Evolutionary conservation across 2,888 invertebrate species (phyloP), one percentile per base, ranked within the genome.

Genomic region (Macaria liturata): DNA sequence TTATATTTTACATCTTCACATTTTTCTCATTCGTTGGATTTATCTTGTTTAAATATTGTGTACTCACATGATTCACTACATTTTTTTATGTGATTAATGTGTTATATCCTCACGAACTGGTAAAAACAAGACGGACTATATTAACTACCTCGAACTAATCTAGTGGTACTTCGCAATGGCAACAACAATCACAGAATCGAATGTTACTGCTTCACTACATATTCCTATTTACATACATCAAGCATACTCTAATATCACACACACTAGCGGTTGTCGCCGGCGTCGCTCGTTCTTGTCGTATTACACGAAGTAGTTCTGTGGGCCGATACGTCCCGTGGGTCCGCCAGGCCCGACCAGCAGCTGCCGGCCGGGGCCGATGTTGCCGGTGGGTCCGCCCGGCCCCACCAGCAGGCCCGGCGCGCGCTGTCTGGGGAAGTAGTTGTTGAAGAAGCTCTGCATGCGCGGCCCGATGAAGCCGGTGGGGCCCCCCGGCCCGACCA

Each of bases 401-500:
- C 92, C 93, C 1, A 89, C 71, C 8, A 74, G 72, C 45, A 92
- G 42, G 4, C 76, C 75, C 42, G 68, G 66, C 9, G 76, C 63
- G 80, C 69, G 83, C 81, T 64, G 72, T 9, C 75, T 68, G 45
- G 67, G 59, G 44, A 66, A 86, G 75, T 72, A 72, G 5, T 61
- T 57, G 37, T 66, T 59, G 46, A 53, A 66, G 52, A 54, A 64
- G 8, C 60, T 63, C 30, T 57, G 62, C 57, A 57, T 59, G 45
- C 67, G 61, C 9, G 67, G 68, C 31, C 76, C 80, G 46, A 80
- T 78, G 32, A 76, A 66, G 1, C 82, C 85, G 0, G 80, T 81
- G 0, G 86, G 84, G 37, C 87, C 86, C 0, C 87, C 90, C 0
- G 93, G 91, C 1, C 92, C 93, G 1, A 90, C 70, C 9, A 93